Evolutionary conservation across 2,888 invertebrate genomes (phyloP).

Genomic region (Nomada ferruginata): DNA sequence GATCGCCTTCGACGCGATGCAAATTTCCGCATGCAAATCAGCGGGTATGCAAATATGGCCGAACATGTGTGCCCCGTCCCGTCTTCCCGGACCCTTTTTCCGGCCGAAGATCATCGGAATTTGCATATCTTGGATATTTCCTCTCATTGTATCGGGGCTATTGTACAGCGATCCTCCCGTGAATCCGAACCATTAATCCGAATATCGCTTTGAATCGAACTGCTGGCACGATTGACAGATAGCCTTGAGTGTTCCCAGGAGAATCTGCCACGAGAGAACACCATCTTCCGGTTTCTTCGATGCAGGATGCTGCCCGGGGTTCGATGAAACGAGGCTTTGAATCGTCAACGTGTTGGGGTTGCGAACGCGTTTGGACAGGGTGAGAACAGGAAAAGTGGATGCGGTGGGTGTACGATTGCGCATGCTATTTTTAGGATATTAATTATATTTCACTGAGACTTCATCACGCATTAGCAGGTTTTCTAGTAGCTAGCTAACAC

Average conservation of each 20-base stretch:
- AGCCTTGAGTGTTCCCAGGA: slow-evolving; percentile 82
- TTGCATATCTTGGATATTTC: slow-evolving; percentile 84
- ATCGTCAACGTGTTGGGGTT: slow-evolving; percentile 39
- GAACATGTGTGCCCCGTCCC: slow-evolving; percentile 82
- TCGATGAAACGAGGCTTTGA: slow-evolving; percentile 14
- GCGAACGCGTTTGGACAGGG: neutral
- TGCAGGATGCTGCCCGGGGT: slow-evolving; percentile 34
- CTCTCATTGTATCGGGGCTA: slow-evolving; percentile 83
- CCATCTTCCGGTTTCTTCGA: slow-evolving; percentile 52
- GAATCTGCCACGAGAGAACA: slow-evolving; percentile 43
- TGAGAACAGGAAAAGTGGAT: neutral
- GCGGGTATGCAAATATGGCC: slow-evolving; percentile 75
- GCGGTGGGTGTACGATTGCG: slow-evolving; percentile 25
- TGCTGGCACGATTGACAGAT: slow-evolving; percentile 82
- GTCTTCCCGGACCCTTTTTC: slow-evolving; percentile 80
- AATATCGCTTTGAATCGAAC: slow-evolving; percentile 82
- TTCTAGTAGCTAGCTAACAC: no score
- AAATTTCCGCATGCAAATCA: slow-evolving; percentile 84
- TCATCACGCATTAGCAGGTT: neutral
- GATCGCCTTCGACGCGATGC: slow-evolving; percentile 78
- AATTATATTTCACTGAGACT: neutral
- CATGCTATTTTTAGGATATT: neutral
- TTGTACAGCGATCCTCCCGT: slow-evolving; percentile 76
- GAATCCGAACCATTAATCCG: slow-evolving; percentile 83
- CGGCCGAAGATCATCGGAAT: slow-evolving; percentile 83